Percentiles rank a stretch among this genome's conserved stretches.
Evolutionary conservation across 35 echinoderm and acorn worm genomes (phyloP).

Genomic region (Anneissia japonica): DNA sequence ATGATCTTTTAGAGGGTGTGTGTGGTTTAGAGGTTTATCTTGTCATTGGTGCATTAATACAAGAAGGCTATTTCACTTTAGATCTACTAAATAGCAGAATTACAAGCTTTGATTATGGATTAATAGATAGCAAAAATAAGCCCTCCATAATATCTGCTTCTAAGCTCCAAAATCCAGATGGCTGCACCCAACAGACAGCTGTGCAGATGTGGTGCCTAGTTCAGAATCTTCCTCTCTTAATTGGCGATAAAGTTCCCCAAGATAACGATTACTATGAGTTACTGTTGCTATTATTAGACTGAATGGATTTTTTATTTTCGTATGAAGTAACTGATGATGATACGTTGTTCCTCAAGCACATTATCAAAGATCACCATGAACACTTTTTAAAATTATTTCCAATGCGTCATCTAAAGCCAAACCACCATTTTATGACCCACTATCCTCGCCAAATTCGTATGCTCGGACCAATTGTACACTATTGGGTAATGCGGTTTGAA

Average conservation of each 20-base stretch:
- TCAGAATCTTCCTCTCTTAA: not conserved
- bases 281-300: not conserved
- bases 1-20: constrained; percentile 24
- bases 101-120: constrained; percentile 1
- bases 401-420: not conserved
- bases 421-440: constrained; percentile 19
- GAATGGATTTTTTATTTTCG: constrained; percentile 9
- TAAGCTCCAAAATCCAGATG: not conserved
- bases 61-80: not conserved
- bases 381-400: constrained; percentile 18
- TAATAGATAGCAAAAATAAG: not conserved
- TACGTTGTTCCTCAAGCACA: not conserved
- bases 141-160: not conserved
- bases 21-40: constrained; percentile 2
- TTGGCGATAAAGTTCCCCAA: not conserved
- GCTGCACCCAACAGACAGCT: not conserved
- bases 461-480: constrained; percentile 5
- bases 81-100: constrained; percentile 4
- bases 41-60: not conserved
- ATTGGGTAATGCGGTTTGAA: constrained; percentile 30
- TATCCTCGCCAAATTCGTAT: not conserved
- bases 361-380: not conserved
- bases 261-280: not conserved
- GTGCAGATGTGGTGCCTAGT: constrained; percentile 1
- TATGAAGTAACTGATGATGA: not conserved